Conservation (phyloP, 2,113 vertebrate species). For the Mesocricetus auratus region DNA sequence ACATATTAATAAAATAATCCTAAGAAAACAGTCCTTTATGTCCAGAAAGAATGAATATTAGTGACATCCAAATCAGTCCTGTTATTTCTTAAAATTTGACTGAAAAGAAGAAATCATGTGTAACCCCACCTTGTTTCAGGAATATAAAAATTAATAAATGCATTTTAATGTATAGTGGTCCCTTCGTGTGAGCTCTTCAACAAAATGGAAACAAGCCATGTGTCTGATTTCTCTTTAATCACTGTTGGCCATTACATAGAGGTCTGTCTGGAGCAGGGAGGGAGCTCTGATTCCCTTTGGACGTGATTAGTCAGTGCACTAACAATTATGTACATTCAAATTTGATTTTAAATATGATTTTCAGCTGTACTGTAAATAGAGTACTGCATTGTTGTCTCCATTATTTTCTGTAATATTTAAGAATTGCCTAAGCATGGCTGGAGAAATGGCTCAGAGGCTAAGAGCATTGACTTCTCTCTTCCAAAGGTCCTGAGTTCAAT, state of each 20-base stretch:
- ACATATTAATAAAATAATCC: slow-evolving; percentile 85
- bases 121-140: slow-evolving; percentile 83
- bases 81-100: slow-evolving; percentile 76
- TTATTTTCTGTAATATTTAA: slow-evolving; percentile 95
- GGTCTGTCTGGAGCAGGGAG: slow-evolving; percentile 66
- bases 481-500: too few relatives aligned
- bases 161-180: slow-evolving; percentile 68
- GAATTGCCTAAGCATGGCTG: too few relatives aligned
- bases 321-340: slow-evolving; percentile 89
- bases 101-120: slow-evolving; percentile 80
- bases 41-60: slow-evolving; percentile 74
- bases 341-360: slow-evolving; percentile 89
- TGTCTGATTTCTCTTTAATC: slow-evolving; percentile 85
- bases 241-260: slow-evolving; percentile 82
- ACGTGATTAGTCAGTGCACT: slow-evolving; percentile 86
- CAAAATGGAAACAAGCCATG: slow-evolving; percentile 83
- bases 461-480: too few relatives aligned
- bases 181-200: slow-evolving; percentile 81
- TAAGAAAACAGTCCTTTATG: slow-evolving; percentile 73
- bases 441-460: too few relatives aligned
- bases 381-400: slow-evolving; percentile 96
- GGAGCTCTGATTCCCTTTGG: slow-evolving; percentile 79
- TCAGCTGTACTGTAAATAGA: slow-evolving; percentile 98
- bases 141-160: slow-evolving; percentile 82
- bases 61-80: slow-evolving; percentile 80